These are phyloP conservation scores for Calliphora vicina DNA, from an alignment of 1,140 invertebrate species.

Conservation along the genomic window DNA sequence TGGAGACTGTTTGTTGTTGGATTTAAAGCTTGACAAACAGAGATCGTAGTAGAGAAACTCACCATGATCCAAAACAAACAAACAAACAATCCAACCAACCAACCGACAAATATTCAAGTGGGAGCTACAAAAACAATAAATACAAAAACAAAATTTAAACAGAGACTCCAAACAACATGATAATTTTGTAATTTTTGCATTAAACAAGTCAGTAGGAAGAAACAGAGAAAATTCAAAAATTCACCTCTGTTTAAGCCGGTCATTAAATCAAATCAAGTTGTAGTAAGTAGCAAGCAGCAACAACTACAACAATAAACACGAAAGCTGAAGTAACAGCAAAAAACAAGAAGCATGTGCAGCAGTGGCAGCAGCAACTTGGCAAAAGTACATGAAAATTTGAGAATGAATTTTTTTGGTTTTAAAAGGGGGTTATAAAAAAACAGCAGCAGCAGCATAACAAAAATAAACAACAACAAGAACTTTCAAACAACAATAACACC, in stretches of 20 bases:
- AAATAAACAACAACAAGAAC: neutral
- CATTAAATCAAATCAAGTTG: constrained; percentile 31
- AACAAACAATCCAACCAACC: neutral
- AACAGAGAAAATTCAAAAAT: neutral
- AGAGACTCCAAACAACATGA: neutral
- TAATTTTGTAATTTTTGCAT: neutral
- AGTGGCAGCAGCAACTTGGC: neutral
- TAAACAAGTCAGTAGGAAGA: constrained; percentile 1
- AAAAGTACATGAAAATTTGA: constrained; percentile 29
- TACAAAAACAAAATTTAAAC: neutral
- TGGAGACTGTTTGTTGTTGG: constrained; percentile 11
- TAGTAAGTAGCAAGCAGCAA: neutral
- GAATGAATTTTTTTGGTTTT: constrained; percentile 34
- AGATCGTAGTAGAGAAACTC: neutral
- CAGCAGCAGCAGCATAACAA: neutral
- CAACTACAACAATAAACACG: too few species aligned
- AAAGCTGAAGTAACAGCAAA: too few species aligned
- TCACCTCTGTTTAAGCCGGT: neutral
- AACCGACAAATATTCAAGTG: neutral
- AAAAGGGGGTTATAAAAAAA: neutral
- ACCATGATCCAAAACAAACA: constrained; percentile 5
- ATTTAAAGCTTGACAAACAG: neutral
- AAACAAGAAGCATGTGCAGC: neutral
- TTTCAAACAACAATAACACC: too few species aligned
- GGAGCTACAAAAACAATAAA: constrained; percentile 11